Evolutionary conservation across 2,888 invertebrate species (phyloP).

Genomic region (Metacarcinus magister): DNA sequence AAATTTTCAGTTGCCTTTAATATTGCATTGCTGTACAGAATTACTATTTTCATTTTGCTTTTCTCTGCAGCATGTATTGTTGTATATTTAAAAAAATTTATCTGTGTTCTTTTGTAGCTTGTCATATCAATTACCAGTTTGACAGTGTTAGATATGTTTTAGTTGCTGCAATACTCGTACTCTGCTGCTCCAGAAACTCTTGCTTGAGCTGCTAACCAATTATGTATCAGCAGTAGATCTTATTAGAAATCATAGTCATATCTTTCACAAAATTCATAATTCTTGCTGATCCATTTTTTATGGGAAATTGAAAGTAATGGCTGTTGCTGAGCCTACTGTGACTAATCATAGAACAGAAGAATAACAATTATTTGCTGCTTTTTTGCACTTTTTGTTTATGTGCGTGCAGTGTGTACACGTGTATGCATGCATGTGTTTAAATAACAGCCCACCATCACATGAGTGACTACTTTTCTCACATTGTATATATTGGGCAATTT

Average conservation of each 20-base stretch:
- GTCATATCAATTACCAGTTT: neutral
- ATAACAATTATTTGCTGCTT: neutral
- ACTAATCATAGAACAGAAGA: neutral
- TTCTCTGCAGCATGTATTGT: neutral
- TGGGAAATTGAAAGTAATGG: neutral
- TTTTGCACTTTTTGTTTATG: neutral
- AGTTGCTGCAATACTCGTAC: neutral
- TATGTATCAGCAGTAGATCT: neutral
- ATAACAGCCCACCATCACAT: neutral
- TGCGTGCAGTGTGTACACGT: neutral
- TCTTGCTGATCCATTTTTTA: neutral
- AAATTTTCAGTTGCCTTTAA: neutral
- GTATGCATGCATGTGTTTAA: neutral
- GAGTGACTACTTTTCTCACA: neutral
- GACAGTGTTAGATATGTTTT: neutral
- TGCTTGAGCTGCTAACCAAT: neutral
- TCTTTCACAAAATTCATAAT: neutral
- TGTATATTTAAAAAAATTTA: no score
- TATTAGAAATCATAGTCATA: neutral
- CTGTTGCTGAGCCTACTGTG: neutral
- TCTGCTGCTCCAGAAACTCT: neutral
- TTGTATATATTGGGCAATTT: conserved; percentile 3
- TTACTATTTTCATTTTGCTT: neutral
- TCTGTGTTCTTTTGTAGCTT: no score
- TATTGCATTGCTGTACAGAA: neutral